Evolutionary conservation across 2,797 vertebrate species (phyloP).

Genomic region (Echiichthys vipera): DNA sequence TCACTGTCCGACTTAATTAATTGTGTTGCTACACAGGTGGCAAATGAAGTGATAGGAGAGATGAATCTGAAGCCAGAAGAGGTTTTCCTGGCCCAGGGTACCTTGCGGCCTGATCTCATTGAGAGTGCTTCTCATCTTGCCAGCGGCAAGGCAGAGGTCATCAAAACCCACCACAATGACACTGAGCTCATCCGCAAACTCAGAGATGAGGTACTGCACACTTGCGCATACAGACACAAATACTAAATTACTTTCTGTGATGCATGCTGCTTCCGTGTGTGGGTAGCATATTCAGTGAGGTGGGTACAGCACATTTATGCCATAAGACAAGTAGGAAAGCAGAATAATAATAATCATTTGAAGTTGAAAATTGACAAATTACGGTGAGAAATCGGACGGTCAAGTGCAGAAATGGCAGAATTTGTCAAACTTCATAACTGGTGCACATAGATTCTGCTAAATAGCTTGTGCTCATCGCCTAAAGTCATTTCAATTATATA

Average conservation of each 20-base stretch:
- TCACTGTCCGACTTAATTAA: neutral
- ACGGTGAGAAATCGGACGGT: neutral
- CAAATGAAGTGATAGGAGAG: conserved; percentile 98
- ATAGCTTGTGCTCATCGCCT: neutral
- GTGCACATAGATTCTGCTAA: neutral
- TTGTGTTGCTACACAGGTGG: conserved; percentile 85
- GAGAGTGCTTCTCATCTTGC: conserved; percentile 96
- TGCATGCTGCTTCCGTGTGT: neutral
- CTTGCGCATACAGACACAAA: neutral
- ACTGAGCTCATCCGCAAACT: conserved; percentile 98
- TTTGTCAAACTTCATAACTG: neutral
- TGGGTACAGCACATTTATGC: neutral
- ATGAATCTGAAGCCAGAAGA: conserved; percentile 98
- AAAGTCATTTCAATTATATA: neutral
- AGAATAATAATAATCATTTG: neutral
- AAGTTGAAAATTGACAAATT: neutral
- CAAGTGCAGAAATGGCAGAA: neutral
- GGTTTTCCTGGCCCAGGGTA: conserved; percentile 97
- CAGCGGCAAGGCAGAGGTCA: conserved; percentile 96
- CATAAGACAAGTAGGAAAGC: neutral
- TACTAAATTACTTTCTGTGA: neutral
- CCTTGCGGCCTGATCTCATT: conserved; percentile 96
- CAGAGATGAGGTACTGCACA: conserved; percentile 90
- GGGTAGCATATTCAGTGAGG: neutral
- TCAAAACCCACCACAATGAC: conserved; percentile 99